These are phyloP conservation scores for Cephonodes hylas DNA, from an alignment of 2,888 invertebrate genomes.

Conservation along the genomic window DNA sequence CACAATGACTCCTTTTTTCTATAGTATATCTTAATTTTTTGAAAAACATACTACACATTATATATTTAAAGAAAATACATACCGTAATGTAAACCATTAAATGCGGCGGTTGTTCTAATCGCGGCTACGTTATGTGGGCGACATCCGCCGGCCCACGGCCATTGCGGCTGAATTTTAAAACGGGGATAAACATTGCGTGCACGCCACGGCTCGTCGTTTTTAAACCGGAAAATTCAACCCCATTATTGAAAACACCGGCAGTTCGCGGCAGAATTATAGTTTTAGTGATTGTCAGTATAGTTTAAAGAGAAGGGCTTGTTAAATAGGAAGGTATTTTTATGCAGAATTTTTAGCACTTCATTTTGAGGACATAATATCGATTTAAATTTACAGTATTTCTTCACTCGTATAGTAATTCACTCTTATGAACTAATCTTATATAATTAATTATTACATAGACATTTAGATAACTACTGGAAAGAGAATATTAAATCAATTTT, in stretches of 20 bases:
- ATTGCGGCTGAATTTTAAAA: slow-evolving; percentile 40
- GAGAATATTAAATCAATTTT: no score
- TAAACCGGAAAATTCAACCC: slow-evolving; percentile 19
- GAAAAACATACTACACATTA: background rate
- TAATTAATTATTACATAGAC: no score
- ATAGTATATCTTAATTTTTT: no score
- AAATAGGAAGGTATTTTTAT: no score
- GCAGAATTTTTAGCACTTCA: no score
- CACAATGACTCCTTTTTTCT: no score
- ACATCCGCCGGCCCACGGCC: slow-evolving; percentile 27
- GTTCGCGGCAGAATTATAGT: background rate
- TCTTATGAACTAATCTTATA: no score
- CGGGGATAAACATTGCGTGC: slow-evolving; percentile 25
- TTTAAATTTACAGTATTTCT: no score
- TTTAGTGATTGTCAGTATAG: background rate
- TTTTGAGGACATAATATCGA: no score
- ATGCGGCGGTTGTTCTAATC: background rate
- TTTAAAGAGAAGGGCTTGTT: background rate
- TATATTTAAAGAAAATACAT: background rate
- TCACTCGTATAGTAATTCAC: no score
- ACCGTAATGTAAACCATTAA: background rate
- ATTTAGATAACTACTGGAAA: no score
- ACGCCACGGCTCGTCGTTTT: slow-evolving; percentile 12
- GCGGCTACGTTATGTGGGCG: slow-evolving; percentile 18
- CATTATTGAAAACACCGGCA: slow-evolving; percentile 18